Evolutionary conservation across 2,888 invertebrate species (phyloP), one percentile per base, ranked within the genome.

Genomic region (Latheticus oryzae): DNA sequence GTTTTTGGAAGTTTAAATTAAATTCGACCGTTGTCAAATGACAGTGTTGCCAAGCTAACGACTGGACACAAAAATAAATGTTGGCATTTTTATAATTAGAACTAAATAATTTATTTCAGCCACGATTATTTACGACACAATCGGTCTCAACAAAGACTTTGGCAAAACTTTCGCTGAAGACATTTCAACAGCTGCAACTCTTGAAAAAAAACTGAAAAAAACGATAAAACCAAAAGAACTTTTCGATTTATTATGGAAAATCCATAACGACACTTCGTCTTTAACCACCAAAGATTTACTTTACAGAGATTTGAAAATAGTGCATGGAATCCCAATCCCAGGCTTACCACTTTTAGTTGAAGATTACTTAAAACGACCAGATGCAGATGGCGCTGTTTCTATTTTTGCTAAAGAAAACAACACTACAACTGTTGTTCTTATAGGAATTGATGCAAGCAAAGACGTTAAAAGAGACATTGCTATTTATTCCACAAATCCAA

Each of bases 81-180:
- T 45, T 48, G 5, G 33, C 30, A 5, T n/a, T 24, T n/a, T n/a
- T n/a, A n/a, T n/a, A n/a, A n/a, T n/a, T n/a, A n/a, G n/a, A 4
- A 24, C 9, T 42, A 11, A 33, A 5, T 11, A 33, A 24, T 30
- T 4, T 8, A 8, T 8, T 81, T 30, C 75, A 91, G 91, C 85
- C 26, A 85, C 91, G 0, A 93, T 95, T 58, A 75, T 94, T 33
- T 78, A 91, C 64, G 95, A 95, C 72, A 93, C 94, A 0, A 85
- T 88, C 0, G 93, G 91, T 71, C 86, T 93, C 65, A 86, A 86
- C 0, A 79, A 81, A 19, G 81, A 83, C 12, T 87, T 89, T 0
- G 84, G 86, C 37, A 86, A 89, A 63, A 87, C 84, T 0, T 91
- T 87, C 0, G 78, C 82, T 0, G 81, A 85, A 35, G 95, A 95